A percentile compares a stretch with the other conserved stretches of the same genome.
Conservation (phyloP, 2,113 vertebrate species). For the Hystrix brachyura region DNA sequence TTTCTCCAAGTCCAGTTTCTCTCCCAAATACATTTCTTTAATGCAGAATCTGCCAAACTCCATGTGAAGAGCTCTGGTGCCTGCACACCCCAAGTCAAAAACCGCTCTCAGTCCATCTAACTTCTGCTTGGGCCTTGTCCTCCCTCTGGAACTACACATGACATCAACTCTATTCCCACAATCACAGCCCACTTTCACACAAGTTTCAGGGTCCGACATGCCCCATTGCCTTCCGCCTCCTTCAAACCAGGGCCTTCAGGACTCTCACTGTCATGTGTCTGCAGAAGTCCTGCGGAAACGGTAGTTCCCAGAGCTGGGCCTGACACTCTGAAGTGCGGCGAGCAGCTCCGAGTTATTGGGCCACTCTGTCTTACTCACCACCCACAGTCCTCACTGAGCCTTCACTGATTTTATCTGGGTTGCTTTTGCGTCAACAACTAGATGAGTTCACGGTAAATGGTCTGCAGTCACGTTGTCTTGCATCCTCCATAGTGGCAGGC, state of each 20-base stretch:
- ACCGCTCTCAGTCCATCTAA: neutral
- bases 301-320: neutral
- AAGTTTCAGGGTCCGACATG: neutral
- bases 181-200: neutral
- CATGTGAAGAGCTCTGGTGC: neutral
- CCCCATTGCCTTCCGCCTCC: neutral
- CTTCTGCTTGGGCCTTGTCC: neutral
- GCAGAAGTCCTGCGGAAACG: neutral
- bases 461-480: neutral
- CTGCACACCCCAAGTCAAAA: neutral
- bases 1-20: neutral
- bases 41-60: neutral
- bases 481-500: neutral
- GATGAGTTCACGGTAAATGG: neutral
- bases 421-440: neutral
- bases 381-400: neutral
- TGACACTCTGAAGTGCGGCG: neutral
- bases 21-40: neutral
- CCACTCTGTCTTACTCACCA: neutral
- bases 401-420: neutral
- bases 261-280: neutral
- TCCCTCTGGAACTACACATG: neutral
- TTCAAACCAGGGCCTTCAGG: neutral
- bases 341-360: neutral
- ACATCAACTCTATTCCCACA: neutral